Evolutionary conservation across 2,888 invertebrate species (phyloP), one percentile per base, ranked within the genome.

Genomic region (Coelopa pilipes): DNA sequence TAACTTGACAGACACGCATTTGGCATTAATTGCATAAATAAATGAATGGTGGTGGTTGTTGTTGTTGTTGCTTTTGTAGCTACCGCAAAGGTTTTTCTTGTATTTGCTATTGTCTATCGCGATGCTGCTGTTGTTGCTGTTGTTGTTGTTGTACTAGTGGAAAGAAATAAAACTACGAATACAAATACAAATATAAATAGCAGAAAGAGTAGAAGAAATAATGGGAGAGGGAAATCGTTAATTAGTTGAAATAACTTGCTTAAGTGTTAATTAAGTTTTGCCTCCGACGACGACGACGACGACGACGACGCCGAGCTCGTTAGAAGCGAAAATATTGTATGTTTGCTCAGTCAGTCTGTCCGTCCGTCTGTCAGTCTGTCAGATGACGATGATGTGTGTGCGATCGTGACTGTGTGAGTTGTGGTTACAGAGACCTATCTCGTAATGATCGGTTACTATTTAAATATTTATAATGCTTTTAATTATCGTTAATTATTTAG

Each of bases 1-100:
- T 81, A 84, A 82, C 82, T 82, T 83, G 82, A 83, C 80, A 83
- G 83, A 81, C 84, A 82, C 82, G 83, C 83, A 84, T 81, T 84
- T 83, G 84, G 82, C 85, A 82, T 81, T 83, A 83, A 83, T 84
- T 82, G 83, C 77, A 81, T 78, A 76, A 74, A 78, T 75, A 76
- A 75, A 76, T 79, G 74, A 76, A 77, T 76, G 76, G 76, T n/a
- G n/a, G n/a, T n/a, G n/a, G 78, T 75, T 78, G 68, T 76, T 77
- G 74, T 60, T 57, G 68, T 63, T 24, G 46, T 47, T 71, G 70
- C 17, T 74, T 66, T 67, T 72, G 67, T 59, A 50, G 13, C 62
- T 72, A 57, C 47, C 49, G 65, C 47, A 69, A 53, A 68, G 70
- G 71, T 74, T 78, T 72, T 75, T 70, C 63, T 34, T 71, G 71